These are phyloP conservation scores for Hycleus phaleratus DNA, from an alignment of 1,140 invertebrate genomes.

Conservation along the genomic window DNA sequence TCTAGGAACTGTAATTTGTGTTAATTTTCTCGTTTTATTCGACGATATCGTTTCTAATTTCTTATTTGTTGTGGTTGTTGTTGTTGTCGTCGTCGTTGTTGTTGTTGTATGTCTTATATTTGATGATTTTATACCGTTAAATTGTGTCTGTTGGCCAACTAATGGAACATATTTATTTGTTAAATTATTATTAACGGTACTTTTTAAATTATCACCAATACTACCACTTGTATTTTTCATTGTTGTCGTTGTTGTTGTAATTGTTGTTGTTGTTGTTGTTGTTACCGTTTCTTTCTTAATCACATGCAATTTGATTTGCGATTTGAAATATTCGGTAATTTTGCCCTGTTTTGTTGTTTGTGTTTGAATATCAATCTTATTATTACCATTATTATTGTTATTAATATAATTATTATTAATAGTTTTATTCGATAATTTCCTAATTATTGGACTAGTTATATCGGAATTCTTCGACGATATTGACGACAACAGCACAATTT, in stretches of 20 bases:
- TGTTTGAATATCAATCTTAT: slow-evolving; percentile 10
- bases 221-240: no score
- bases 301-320: slow-evolving; percentile 63
- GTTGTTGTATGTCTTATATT: background rate
- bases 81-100: no score
- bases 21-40: slow-evolving; percentile 23
- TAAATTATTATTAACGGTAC: no score
- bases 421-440: slow-evolving; percentile 4
- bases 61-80: background rate
- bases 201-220: no score
- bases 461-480: background rate
- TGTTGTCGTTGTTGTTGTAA: no score
- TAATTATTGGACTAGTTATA: slow-evolving; percentile 7
- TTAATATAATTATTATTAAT: background rate
- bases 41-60: slow-evolving; percentile 7
- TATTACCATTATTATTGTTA: background rate
- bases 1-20: slow-evolving; percentile 30
- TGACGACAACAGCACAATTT: background rate
- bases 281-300: slow-evolving; percentile 18
- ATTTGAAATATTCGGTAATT: slow-evolving; percentile 76
- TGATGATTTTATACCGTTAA: slow-evolving; percentile 17
- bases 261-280: background rate
- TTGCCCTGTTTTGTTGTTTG: slow-evolving; percentile 50
- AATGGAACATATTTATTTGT: slow-evolving; percentile 11
- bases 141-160: slow-evolving; percentile 27